Evolutionary conservation across 1,140 invertebrate genomes (phyloP), one percentile per base, ranked within the genome.

Genomic region (Drosophila erecta): DNA sequence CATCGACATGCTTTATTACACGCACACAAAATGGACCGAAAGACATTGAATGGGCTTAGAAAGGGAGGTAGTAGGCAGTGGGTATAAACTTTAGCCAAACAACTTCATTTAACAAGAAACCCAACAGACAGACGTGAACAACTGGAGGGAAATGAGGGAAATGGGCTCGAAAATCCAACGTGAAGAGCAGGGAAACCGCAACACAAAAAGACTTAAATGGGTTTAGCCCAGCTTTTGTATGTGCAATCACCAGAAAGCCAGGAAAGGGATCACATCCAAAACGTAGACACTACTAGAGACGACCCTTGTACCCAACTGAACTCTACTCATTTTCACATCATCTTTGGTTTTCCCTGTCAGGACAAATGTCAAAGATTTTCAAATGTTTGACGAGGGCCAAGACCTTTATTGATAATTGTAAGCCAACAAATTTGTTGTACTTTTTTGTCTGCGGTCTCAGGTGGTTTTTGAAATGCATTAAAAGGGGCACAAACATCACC

Each of bases 131-230:
- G n/a, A 50, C 40, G 30, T 30, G 30, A 66, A 17, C 17, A 15
- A 50, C 17, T 14, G 35, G 35, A 1, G 10, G 35, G 4, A 6
- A 38, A 1, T 17, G 8, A 17, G 12, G 22, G 17, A 41, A 59
- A 55, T 57, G 51, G 50, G 27, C 24, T 37, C 54, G 53, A 65
- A 76, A 76, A 79, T 75, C 58, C 64, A 47, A 49, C 43, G 61
- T 60, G 49, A 66, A 67, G 62, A 60, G 55, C 33, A 51, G 73
- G 73, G 49, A 60, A 78, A 58, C 78, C 78, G 64, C 74, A 81
- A 75, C 61, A 81, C 74, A 81, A 74, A 70, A 89, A 77, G 66
- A 69, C 70, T 73, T 87, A 67, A 87, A 87, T 73, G 71, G 51
- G 51, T 75, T 75, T 46, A 49, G 43, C 41, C 46, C 44, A 41